Evolutionary conservation across 1,140 invertebrate species (phyloP).

Genomic region (Drosophila repletoides): DNA sequence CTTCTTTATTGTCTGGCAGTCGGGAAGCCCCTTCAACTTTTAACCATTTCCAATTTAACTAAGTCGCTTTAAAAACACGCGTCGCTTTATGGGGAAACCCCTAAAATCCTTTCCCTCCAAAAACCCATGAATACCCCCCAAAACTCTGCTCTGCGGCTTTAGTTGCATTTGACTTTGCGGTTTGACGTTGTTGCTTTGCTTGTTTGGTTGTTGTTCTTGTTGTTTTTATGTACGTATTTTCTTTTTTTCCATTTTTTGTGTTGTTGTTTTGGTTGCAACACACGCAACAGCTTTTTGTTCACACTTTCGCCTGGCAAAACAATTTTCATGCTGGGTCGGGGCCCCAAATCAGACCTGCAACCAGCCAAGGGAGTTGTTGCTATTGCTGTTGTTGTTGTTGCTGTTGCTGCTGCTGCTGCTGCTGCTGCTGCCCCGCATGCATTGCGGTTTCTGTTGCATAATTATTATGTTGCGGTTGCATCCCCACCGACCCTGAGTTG

Average conservation of each 20-base stretch:
- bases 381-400: conserved; percentile 14
- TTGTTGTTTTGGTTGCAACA: conserved; percentile 56
- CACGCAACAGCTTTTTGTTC: conserved; percentile 79
- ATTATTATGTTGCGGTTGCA: conserved; percentile 78
- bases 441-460: conserved; percentile 80
- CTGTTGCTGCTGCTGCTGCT: conserved; percentile 2
- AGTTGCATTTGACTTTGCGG: conserved; percentile 79
- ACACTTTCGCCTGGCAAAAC: conserved; percentile 78
- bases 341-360: conserved; percentile 42
- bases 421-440: conserved; percentile 62
- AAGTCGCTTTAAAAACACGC: conserved; percentile 46
- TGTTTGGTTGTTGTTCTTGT: conserved; percentile 37
- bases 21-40: neutral
- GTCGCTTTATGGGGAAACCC: conserved; percentile 8
- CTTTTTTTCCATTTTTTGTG: conserved; percentile 11
- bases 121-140: conserved; percentile 2
- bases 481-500: conserved; percentile 28
- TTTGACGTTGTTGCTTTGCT: conserved; percentile 70
- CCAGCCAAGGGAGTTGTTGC: conserved; percentile 32
- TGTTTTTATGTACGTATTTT: conserved; percentile 49
- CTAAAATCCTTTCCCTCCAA: neutral
- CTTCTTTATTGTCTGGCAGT: conserved; percentile 8
- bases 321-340: conserved; percentile 59
- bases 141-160: conserved; percentile 70
- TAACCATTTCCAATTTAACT: conserved; percentile 27